Evolutionary conservation across 1,140 invertebrate genomes (phyloP), one percentile per base, ranked within the genome.

Genomic region (Drosophila quadrilineata): DNA sequence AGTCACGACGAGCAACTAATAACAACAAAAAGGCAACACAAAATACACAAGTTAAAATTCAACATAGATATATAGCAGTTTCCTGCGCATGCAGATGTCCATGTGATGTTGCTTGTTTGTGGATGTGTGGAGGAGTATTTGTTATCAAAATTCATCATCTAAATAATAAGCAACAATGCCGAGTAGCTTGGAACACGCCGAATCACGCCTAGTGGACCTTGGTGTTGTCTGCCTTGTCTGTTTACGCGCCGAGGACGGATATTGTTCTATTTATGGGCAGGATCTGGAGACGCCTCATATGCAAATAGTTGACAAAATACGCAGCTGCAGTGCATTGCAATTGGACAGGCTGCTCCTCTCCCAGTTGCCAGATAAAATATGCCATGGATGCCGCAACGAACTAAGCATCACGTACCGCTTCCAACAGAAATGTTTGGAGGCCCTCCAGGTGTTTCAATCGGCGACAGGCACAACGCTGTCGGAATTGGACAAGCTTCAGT

Each of bases 171-270:
- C 6, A 40, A 17, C 16, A 56, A 71, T 71, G 68, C 63, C 68
- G 54, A 49, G 49, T 36, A 60, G 45, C 52, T 60, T 67, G 10
- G 57, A 14, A n/a, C n/a, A n/a, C 29, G 21, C 36, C 10, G 58
- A 48, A 29, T 43, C 77, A 22, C 74, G 54, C 1, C 63, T 85
- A 21, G 46, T 85, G 88, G 91, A 92, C 87, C 91, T 92, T 90
- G 90, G 91, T 89, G 87, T 90, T 89, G 91, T 92, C 38, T 93
- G 92, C 71, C 84, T 92, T 41, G 89, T 92, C 62, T 93, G 92
- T 71, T 74, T 93, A 53, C 90, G 91, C 65, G 90, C 90, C 43
- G 91, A 91, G 35, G 49, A 67, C 5, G 62, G 70, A 4, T 90
- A 91, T 87, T 91, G 90, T 49, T 91, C 91, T n/a, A 86, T 92